These are phyloP conservation scores for Polylopha cassiicola DNA, from an alignment of 2,888 invertebrate species.

Conservation along the genomic window DNA sequence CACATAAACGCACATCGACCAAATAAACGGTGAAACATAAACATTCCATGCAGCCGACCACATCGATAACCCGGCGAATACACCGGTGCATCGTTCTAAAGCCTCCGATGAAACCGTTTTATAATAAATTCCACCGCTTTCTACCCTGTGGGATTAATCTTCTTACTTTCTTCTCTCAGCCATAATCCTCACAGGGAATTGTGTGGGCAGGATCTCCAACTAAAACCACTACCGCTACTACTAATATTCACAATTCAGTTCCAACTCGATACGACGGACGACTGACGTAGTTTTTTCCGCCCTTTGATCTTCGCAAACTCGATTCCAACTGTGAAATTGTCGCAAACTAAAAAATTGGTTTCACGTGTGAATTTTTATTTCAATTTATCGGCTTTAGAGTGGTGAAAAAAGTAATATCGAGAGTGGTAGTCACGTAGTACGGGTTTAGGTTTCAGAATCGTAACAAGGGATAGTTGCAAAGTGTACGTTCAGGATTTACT, in stretches of 20 bases:
- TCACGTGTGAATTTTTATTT: neutral
- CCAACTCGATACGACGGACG: slow-evolving; percentile 17
- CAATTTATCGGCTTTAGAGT: neutral
- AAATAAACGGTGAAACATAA: slow-evolving; percentile 21
- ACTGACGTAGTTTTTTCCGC: neutral
- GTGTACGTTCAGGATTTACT: slow-evolving; percentile 63
- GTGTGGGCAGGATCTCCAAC: slow-evolving; percentile 59
- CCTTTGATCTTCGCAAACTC: neutral
- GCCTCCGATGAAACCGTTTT: slow-evolving; percentile 62
- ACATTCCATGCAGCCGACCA: slow-evolving; percentile 35
- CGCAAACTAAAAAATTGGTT: neutral
- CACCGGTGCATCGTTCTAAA: slow-evolving; percentile 46
- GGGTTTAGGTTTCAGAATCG: slow-evolving; percentile 36
- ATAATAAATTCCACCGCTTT: slow-evolving; percentile 69
- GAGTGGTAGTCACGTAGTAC: slow-evolving; percentile 4
- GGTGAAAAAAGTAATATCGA: neutral
- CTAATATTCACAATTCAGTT: slow-evolving; percentile 21
- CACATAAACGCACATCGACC: slow-evolving; percentile 4
- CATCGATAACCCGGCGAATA: slow-evolving; percentile 42
- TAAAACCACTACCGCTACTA: slow-evolving; percentile 45
- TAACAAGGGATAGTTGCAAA: slow-evolving; percentile 55
- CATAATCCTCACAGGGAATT: slow-evolving; percentile 70
- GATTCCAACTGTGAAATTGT: neutral
- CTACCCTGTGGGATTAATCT: slow-evolving; percentile 72
- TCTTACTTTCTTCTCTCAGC: slow-evolving; percentile 71